Evolutionary conservation across 2,888 invertebrate species (phyloP).

Genomic region (Cosmopolites sordidus): DNA sequence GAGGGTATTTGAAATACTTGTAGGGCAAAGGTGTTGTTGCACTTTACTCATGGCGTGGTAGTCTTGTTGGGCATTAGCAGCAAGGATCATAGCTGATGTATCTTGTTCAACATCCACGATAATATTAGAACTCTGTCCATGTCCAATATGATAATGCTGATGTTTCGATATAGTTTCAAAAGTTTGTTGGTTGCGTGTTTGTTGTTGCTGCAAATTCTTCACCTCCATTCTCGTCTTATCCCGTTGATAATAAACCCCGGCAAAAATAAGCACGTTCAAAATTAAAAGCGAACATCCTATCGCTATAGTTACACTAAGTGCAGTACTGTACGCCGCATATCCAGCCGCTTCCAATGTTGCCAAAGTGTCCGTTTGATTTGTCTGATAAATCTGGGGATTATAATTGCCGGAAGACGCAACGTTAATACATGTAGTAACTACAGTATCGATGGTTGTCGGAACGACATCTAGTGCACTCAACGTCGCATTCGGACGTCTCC

Average conservation of each 20-base stretch:
- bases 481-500: constrained; percentile 55
- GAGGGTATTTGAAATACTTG: constrained; percentile 52
- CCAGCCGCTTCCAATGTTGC: constrained; percentile 77
- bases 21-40: constrained; percentile 53
- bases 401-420: constrained; percentile 50
- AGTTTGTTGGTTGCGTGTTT: constrained; percentile 58
- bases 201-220: constrained; percentile 72
- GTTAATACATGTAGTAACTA: constrained; percentile 68
- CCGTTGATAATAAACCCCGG: constrained; percentile 78
- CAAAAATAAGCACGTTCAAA: constrained; percentile 77
- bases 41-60: constrained; percentile 52
- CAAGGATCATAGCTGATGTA: constrained; percentile 55
- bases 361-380: constrained; percentile 70
- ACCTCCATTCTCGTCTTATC: constrained; percentile 76
- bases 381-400: constrained; percentile 55
- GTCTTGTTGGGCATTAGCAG: constrained; percentile 54
- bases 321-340: constrained; percentile 71
- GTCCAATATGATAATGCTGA: constrained; percentile 73
- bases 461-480: constrained; percentile 60
- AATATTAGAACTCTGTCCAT: constrained; percentile 73
- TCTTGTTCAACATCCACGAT: constrained; percentile 82
- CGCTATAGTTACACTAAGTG: constrained; percentile 73
- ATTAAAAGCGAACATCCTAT: constrained; percentile 78
- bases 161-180: constrained; percentile 78
- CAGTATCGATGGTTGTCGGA: constrained; percentile 65